Conservation (phyloP, 2,797 vertebrate genomes). For the Falco peregrinus region DNA sequence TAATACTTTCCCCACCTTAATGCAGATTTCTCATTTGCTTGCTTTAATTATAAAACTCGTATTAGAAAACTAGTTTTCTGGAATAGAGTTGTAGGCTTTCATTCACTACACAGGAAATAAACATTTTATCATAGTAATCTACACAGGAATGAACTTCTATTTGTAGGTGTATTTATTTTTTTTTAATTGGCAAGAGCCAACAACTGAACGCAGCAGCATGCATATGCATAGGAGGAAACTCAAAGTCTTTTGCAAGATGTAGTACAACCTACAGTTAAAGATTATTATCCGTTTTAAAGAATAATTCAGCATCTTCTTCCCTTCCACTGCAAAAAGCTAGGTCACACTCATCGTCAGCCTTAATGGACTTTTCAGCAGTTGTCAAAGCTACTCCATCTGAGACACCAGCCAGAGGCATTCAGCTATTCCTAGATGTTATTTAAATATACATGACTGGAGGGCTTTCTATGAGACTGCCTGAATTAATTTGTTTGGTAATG, state of each 20-base stretch:
- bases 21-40: not conserved
- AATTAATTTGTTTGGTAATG: constrained; percentile 23
- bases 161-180: not conserved
- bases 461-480: constrained; percentile 25
- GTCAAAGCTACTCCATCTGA: constrained; percentile 28
- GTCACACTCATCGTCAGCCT: not conserved
- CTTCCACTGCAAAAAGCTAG: not conserved
- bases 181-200: not conserved
- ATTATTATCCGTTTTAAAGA: not conserved
- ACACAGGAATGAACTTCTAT: not conserved
- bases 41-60: not conserved
- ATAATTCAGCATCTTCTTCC: not conserved
- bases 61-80: not conserved
- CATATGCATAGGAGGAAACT: not conserved
- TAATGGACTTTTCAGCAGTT: constrained; percentile 33
- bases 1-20: not conserved
- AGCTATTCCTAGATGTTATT: constrained; percentile 27
- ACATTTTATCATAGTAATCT: not conserved
- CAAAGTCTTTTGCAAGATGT: not conserved
- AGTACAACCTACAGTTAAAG: not conserved
- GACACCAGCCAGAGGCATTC: not conserved
- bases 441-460: constrained; percentile 24
- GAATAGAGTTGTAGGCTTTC: not conserved
- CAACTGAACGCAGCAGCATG: not conserved
- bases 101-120: not conserved